Evolutionary conservation across 2,888 invertebrate genomes (phyloP).

Genomic region (Aromia moschata): DNA sequence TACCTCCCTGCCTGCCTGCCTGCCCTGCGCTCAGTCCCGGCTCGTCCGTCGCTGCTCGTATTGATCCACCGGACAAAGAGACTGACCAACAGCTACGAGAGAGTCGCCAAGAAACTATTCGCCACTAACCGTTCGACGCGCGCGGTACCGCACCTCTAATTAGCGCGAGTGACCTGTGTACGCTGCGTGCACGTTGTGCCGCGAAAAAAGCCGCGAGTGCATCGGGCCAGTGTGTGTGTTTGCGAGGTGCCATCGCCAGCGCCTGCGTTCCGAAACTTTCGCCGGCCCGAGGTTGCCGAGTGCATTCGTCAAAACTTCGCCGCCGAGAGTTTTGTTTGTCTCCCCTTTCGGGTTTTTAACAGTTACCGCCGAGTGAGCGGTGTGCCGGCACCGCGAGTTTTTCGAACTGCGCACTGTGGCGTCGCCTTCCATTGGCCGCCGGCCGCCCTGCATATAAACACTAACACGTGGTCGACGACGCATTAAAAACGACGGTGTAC

Average conservation of each 20-base stretch:
- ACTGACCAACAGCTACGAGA: conserved; percentile 64
- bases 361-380: no score
- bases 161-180: no score
- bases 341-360: conserved; percentile 1
- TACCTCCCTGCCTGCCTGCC: conserved; percentile 53
- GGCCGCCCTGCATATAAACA: conserved; percentile 46
- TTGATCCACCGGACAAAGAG: conserved; percentile 64
- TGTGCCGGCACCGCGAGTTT: conserved; percentile 50
- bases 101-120: conserved; percentile 58
- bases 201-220: conserved; percentile 44
- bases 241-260: conserved; percentile 36
- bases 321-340: conserved; percentile 52
- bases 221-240: conserved; percentile 38
- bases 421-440: conserved; percentile 51
- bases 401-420: conserved; percentile 56
- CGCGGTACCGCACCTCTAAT: conserved; percentile 49
- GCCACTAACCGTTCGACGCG: conserved; percentile 44
- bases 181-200: no score
- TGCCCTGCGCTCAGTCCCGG: conserved; percentile 60
- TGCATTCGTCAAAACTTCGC: conserved; percentile 35
- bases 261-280: conserved; percentile 40
- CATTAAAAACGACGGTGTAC: conserved; percentile 15
- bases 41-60: conserved; percentile 61
- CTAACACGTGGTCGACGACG: conserved; percentile 48
- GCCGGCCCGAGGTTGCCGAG: conserved; percentile 31